These are phyloP conservation scores for Stichodactyla mertensii DNA, from an alignment of 64 coral and sea anemone species.

Conservation along the genomic window DNA sequence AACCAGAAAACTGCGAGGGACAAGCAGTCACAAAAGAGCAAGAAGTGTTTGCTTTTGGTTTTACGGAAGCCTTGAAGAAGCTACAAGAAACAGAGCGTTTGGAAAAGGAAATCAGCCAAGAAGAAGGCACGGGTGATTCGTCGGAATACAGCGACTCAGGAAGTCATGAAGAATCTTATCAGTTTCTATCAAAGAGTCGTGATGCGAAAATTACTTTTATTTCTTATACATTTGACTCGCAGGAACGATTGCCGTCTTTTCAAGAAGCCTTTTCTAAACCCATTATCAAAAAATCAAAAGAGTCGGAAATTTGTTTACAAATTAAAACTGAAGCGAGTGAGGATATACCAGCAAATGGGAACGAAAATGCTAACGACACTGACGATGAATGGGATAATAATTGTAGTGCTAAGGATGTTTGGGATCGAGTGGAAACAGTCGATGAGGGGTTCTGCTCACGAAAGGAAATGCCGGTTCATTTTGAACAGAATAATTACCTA, in stretches of 20 bases:
- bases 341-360: background rate
- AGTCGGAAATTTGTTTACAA: slow-evolving; percentile 23
- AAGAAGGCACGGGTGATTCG: slow-evolving; percentile 15
- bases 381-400: slow-evolving; percentile 5
- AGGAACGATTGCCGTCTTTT: slow-evolving; percentile 38
- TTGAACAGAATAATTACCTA: background rate
- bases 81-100: slow-evolving; percentile 44
- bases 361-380: background rate
- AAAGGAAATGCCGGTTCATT: slow-evolving; percentile 3
- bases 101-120: slow-evolving; percentile 43
- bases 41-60: slow-evolving; percentile 77
- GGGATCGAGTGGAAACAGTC: slow-evolving; percentile 57
- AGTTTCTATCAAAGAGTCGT: background rate
- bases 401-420: background rate
- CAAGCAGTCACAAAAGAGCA: slow-evolving; percentile 76
- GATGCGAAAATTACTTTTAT: slow-evolving; percentile 59
- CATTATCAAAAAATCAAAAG: slow-evolving; percentile 17
- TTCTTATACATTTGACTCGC: slow-evolving; percentile 65
- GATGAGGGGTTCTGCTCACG: slow-evolving; percentile 48
- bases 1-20: slow-evolving; percentile 39
- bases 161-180: background rate
- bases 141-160: slow-evolving; percentile 32
- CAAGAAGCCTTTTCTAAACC: slow-evolving; percentile 49
- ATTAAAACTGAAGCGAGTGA: slow-evolving; percentile 1
- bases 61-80: slow-evolving; percentile 79